Percentiles rank a stretch among this genome's conserved stretches.
Conservation (phyloP, 2,797 vertebrate genomes). For the Myotis vivesi region DNA sequence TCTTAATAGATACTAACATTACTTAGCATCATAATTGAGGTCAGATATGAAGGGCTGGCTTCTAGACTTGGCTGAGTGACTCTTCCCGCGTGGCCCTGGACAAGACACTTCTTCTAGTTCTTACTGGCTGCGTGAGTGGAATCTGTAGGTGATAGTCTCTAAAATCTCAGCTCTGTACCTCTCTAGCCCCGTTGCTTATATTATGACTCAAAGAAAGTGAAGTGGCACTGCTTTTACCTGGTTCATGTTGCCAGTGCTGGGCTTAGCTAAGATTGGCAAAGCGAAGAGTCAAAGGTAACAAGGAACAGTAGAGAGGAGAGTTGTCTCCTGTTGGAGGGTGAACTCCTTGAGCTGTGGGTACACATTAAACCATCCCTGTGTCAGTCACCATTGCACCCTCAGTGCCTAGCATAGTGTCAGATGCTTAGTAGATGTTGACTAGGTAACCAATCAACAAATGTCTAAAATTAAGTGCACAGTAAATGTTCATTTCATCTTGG, state of each 20-base stretch:
- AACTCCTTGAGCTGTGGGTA: background rate
- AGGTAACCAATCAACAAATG: background rate
- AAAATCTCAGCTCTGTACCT: background rate
- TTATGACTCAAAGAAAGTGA: background rate
- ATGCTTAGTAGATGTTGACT: background rate
- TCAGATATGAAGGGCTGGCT: background rate
- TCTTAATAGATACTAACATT: slow-evolving; percentile 8
- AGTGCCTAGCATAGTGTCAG: background rate
- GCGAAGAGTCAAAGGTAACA: background rate
- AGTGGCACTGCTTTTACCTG: background rate
- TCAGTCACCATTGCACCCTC: background rate
- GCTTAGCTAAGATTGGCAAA: background rate
- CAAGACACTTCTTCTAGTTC: background rate
- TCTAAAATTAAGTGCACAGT: slow-evolving; percentile 26
- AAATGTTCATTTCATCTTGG: background rate
- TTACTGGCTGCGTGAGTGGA: background rate
- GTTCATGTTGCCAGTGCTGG: background rate
- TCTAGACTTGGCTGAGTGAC: background rate
- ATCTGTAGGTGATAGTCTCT: background rate
- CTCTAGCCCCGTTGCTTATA: background rate
- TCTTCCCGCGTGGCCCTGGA: background rate
- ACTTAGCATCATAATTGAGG: background rate
- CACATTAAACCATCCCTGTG: background rate
- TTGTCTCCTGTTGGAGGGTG: background rate
- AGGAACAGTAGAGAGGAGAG: background rate